Conservation (phyloP, 1,140 invertebrate genomes). For the Rhyacophila brunnea region DNA sequence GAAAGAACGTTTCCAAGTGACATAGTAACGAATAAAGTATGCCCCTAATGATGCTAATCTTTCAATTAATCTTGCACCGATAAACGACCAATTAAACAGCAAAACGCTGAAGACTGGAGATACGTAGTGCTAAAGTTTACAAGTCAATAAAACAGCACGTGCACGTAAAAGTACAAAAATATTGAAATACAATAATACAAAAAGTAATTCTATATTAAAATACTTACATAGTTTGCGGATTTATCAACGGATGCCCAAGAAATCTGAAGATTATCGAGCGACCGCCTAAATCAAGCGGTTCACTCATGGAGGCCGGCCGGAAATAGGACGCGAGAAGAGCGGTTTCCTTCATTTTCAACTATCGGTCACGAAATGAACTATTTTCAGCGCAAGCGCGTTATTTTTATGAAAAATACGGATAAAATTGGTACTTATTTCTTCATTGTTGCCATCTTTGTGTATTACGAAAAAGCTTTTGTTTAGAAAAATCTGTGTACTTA, state of each 20-base stretch:
- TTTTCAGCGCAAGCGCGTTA: neutral
- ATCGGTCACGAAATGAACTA: neutral
- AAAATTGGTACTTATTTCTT: too few relatives aligned
- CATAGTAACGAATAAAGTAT: constrained; percentile 18
- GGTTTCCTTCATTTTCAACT: too few relatives aligned
- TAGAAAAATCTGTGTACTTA: too few relatives aligned
- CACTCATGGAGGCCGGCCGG: neutral
- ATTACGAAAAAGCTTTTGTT: too few relatives aligned
- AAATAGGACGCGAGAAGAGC: neutral
- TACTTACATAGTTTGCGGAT: neutral
- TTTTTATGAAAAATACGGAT: neutral
- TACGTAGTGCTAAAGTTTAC: constrained; percentile 7
- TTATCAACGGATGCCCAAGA: neutral
- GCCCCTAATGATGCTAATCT: constrained; percentile 24
- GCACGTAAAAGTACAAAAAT: neutral
- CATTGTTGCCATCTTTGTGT: too few relatives aligned
- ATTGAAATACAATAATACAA: neutral
- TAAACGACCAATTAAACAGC: constrained; percentile 23
- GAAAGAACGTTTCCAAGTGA: constrained; percentile 22
- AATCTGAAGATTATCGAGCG: neutral
- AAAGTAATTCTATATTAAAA: neutral
- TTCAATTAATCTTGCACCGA: constrained; percentile 12
- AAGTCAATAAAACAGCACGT: neutral
- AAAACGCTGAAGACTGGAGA: constrained; percentile 21
- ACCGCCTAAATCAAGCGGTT: too few relatives aligned